These are phyloP conservation scores for Malthinus flaveolus DNA, from an alignment of 2,888 invertebrate genomes.

Conservation along the genomic window DNA sequence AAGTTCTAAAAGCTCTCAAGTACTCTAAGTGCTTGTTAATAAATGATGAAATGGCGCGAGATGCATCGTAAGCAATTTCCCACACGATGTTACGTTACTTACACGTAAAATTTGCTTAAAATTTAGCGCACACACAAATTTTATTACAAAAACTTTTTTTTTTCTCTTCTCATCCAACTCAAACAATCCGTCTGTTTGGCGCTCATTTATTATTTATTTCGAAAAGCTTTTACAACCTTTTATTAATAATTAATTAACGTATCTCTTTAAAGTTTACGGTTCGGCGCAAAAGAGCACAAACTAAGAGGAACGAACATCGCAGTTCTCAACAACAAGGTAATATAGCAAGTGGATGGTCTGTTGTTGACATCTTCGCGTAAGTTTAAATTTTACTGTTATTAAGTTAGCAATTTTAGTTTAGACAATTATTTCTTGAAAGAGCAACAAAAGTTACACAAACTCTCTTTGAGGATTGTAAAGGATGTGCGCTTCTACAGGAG, in stretches of 20 bases:
- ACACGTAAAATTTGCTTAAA: background rate
- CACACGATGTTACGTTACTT: conserved; percentile 11
- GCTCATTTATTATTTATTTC: too few species aligned
- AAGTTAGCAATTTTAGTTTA: background rate
- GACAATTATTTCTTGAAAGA: too few species aligned
- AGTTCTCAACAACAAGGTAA: background rate
- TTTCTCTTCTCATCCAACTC: background rate
- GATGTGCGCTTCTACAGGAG: too few species aligned
- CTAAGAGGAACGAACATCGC: background rate
- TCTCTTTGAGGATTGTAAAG: too few species aligned
- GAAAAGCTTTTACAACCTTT: background rate
- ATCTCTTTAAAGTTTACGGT: background rate
- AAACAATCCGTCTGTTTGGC: too few species aligned
- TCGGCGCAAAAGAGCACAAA: conserved; percentile 5
- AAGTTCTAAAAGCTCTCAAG: conserved; percentile 28
- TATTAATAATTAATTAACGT: background rate
- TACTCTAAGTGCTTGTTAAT: conserved; percentile 29
- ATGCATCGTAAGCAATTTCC: conserved; percentile 24
- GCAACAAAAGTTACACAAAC: too few species aligned
- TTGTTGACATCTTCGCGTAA: background rate
- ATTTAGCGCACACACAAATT: conserved; percentile 10
- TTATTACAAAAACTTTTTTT: background rate
- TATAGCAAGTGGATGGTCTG: background rate
- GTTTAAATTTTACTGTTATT: background rate
- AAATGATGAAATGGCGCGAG: conserved; percentile 23